Evolutionary conservation across 1,140 invertebrate genomes (phyloP).

Genomic region (Zaprionus ornatus): DNA sequence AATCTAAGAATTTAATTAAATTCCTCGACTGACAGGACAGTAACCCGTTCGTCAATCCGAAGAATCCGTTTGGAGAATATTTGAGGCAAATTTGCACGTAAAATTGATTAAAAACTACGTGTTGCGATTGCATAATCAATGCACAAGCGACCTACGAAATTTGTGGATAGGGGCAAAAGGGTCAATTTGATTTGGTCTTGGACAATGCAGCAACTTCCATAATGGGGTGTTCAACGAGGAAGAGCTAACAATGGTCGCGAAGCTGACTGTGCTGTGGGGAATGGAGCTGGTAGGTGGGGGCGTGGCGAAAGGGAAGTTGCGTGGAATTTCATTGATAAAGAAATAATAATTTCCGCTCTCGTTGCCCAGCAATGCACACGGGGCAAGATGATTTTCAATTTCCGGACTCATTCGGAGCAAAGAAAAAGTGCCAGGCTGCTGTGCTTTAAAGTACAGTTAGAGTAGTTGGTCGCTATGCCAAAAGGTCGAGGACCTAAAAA

Average conservation of each 20-base stretch:
- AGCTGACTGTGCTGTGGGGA: not conserved
- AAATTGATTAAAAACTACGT: constrained; percentile 74
- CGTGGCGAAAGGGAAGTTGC: not conserved
- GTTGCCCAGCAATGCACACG: constrained; percentile 38
- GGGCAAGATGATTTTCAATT: constrained; percentile 77
- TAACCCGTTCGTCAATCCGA: not conserved
- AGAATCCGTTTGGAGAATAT: constrained; percentile 5
- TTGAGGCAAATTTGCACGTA: constrained; percentile 62
- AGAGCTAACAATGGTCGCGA: constrained; percentile 24
- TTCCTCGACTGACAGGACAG: constrained; percentile 26
- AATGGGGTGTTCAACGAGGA: not conserved
- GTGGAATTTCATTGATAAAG: constrained; percentile 63
- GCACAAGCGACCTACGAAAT: constrained; percentile 26
- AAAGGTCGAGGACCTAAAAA: constrained; percentile 68
- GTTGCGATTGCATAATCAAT: constrained; percentile 61
- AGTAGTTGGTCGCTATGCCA: constrained; percentile 24
- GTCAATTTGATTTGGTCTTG: constrained; percentile 13
- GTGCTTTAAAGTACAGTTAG: constrained; percentile 55
- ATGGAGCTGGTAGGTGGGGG: not conserved
- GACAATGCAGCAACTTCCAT: constrained; percentile 48
- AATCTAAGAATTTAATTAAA: constrained; percentile 47
- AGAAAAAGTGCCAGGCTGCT: constrained; percentile 46
- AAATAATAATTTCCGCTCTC: constrained; percentile 78
- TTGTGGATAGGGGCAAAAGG: not conserved
- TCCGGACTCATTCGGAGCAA: constrained; percentile 53